Evolutionary conservation across 2,113 vertebrate species (phyloP).

Genomic region (Morone chrysops): DNA sequence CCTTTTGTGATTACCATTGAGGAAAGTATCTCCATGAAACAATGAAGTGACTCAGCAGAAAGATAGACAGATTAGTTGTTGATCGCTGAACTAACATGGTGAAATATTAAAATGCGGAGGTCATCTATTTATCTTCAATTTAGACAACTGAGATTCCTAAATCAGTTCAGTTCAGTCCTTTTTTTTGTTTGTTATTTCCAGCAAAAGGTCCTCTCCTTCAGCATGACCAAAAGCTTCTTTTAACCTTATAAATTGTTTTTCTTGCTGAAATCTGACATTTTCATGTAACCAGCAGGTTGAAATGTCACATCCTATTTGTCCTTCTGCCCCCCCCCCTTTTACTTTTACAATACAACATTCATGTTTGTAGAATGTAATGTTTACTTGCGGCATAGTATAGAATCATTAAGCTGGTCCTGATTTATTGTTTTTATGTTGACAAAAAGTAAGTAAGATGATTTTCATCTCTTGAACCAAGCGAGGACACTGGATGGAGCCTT

Average conservation of each 20-base stretch:
- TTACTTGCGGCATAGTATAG: too few species aligned
- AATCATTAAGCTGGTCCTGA: background rate
- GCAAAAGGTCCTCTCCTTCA: constrained; percentile 3
- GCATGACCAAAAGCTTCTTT: constrained; percentile 19
- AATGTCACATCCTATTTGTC: constrained; percentile 11
- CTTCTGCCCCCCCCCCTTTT: background rate
- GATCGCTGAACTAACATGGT: background rate
- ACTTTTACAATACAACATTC: background rate
- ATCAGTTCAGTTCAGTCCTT: background rate
- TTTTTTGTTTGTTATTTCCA: background rate
- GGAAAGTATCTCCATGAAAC: too few species aligned
- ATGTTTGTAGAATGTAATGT: background rate
- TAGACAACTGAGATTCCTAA: background rate
- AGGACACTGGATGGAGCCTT: background rate
- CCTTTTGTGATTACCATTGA: too few species aligned
- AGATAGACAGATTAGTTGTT: too few species aligned
- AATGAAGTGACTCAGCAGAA: background rate
- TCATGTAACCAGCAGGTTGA: background rate
- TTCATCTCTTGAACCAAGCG: background rate
- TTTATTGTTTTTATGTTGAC: background rate
- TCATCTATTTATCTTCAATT: background rate
- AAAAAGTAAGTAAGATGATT: background rate
- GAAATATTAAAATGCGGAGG: background rate
- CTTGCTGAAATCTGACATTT: constrained; percentile 5
- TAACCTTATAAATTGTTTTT: constrained; percentile 34